A percentile compares a stretch with the other conserved stretches of the same genome.
These are phyloP conservation scores for Nasonia giraulti DNA, from an alignment of 1,140 invertebrate genomes.

Conservation along the genomic window DNA sequence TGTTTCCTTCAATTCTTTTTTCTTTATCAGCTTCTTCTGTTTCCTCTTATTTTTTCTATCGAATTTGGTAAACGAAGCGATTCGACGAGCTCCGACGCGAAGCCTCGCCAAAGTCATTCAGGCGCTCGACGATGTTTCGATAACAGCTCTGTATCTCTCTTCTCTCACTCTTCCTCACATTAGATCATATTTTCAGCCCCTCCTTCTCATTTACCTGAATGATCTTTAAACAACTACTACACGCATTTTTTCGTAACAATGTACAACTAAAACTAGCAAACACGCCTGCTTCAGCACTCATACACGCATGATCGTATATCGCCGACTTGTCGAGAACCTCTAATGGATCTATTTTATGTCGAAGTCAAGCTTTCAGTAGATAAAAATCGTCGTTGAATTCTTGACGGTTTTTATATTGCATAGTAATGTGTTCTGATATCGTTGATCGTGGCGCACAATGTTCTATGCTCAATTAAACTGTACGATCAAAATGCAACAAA, in stretches of 20 bases:
- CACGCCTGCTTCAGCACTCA: slow-evolving; percentile 52
- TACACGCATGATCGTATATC: slow-evolving; percentile 52
- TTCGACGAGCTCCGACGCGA: slow-evolving; percentile 46
- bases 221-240: slow-evolving; percentile 55
- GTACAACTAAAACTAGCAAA: slow-evolving; percentile 60
- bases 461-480: slow-evolving; percentile 22
- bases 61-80: slow-evolving; percentile 53
- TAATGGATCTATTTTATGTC: slow-evolving; percentile 44
- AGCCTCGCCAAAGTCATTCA: slow-evolving; percentile 48
- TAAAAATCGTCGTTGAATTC: slow-evolving; percentile 48
- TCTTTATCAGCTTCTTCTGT: neutral
- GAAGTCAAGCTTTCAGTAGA: slow-evolving; percentile 50
- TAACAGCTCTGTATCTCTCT: slow-evolving; percentile 33
- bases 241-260: slow-evolving; percentile 56
- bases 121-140: slow-evolving; percentile 37
- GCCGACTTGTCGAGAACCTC: slow-evolving; percentile 49
- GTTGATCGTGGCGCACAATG: slow-evolving; percentile 34
- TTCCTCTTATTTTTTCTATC: slow-evolving; percentile 39
- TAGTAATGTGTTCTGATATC: slow-evolving; percentile 52
- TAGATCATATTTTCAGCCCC: slow-evolving; percentile 34
- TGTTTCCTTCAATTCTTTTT: neutral
- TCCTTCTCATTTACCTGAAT: slow-evolving; percentile 43
- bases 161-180: slow-evolving; percentile 46
- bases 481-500: slow-evolving; percentile 53
- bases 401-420: slow-evolving; percentile 54